Evolutionary conservation across 2,797 vertebrate species (phyloP), one percentile per base, ranked within the genome.

Genomic region (Neosilurus mollespiculum): DNA sequence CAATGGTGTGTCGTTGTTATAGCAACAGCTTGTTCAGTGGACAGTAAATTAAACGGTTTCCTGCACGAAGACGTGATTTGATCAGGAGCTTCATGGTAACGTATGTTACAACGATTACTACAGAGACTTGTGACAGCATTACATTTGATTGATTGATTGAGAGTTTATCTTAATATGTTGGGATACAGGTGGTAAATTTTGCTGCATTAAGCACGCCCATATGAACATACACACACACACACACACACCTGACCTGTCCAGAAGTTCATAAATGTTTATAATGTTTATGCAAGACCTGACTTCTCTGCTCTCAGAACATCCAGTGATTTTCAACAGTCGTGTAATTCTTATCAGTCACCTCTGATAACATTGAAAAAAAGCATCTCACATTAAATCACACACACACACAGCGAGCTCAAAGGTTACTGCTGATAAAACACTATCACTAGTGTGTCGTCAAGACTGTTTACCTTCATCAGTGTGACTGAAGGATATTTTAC

Each of bases 351-450:
- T 78, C 75, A 24, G 54, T 16, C 37, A 18, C 2, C 49, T 56
- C 61, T 37, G 62, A 58, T 66, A 58, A 58, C 51, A 84, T 10
- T 78, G 34, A 86, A 49, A 81, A 70, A 81, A 86, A 84, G 83
- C 87, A 86, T 84, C 58, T 81, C 59, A 11, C 20, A 34, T 64
- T 72, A 71, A 58, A n/a, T 87, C 76, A 82, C 85, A 54, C 80
- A 83, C 76, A n/a, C 51, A 77, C 86, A 30, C 53, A 58, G 78
- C 78, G 70, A 51, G 82, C 81, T 65, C 26, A 78, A 5, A 43
- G 81, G 84, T 61, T 81, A 86, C 65, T 81, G 62, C 30, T 75
- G 65, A 84, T 67, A 22, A 78, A 76, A 49, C 66, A 37, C 67
- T 26, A 78, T 59, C 22, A 78, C 14, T 53, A 64, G 67, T 24